phyloP scores from a whole-genome alignment of 1,140 invertebrate species.

The Brevipalpus yothersi region DNA sequence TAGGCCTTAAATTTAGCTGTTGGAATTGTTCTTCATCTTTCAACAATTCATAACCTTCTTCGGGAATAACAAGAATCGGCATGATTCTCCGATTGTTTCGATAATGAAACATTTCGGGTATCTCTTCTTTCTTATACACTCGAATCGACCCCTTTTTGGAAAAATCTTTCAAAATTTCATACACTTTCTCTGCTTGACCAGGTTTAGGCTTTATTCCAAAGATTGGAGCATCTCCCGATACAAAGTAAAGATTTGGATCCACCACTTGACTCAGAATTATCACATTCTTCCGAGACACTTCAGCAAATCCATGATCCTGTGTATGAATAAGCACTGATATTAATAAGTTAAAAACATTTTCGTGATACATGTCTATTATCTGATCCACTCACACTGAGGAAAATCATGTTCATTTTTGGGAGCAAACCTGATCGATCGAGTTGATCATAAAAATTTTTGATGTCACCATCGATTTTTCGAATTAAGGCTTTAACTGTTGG shows the following conservation, averaged over 20 bases:
- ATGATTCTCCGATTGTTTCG: conserved; percentile 16
- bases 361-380: no score
- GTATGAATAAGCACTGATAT: no score
- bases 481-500: conserved; percentile 1
- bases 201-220: conserved; percentile 10
- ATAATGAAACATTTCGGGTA: not conserved
- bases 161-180: not conserved
- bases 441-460: conserved; percentile 14
- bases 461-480: conserved; percentile 8
- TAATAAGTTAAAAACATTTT: no score
- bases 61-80: conserved; percentile 15
- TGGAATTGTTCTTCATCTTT: conserved; percentile 7
- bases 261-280: conserved; percentile 13
- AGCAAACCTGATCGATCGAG: conserved; percentile 9
- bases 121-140: not conserved
- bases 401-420: conserved; percentile 14
- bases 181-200: not conserved
- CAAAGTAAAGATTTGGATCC: conserved; percentile 6
- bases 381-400: no score
- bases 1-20: not conserved
- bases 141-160: not conserved
- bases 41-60: conserved; percentile 16
- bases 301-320: conserved; percentile 18
- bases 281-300: conserved; percentile 10
- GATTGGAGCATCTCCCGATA: conserved; percentile 12